Evolutionary conservation across 92 coral and sea anemone genomes (phyloP).

Genomic region (Phenganax subtilis): DNA sequence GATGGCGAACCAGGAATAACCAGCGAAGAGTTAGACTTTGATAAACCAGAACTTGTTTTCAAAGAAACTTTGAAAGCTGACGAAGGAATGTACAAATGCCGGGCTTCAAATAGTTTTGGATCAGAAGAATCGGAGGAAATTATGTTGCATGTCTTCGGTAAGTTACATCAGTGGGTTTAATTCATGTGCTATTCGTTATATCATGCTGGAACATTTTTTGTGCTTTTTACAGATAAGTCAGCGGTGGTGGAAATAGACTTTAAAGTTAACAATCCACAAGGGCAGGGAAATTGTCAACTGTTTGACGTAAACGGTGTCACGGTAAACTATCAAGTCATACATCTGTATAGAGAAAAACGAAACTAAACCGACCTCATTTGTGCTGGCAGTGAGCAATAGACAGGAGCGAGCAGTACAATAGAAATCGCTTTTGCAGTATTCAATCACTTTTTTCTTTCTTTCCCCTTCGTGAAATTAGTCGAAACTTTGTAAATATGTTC

Average conservation of each 20-base stretch:
- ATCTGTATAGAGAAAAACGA: too few relatives aligned
- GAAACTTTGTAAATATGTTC: too few relatives aligned
- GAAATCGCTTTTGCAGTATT: too few relatives aligned
- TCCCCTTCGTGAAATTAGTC: too few relatives aligned
- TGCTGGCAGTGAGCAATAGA: too few relatives aligned
- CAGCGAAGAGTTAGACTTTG: slow-evolving; percentile 46
- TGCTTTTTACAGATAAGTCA: neutral
- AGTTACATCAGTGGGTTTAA: slow-evolving; percentile 14
- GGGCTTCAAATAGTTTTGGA: slow-evolving; percentile 55
- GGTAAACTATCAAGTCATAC: neutral
- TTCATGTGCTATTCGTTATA: neutral
- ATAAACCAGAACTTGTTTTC: slow-evolving; percentile 50
- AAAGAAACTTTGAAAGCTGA: slow-evolving; percentile 49
- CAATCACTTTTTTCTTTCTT: too few relatives aligned
- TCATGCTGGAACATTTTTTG: neutral
- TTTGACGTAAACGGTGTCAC: neutral
- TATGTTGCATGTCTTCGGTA: slow-evolving; percentile 63
- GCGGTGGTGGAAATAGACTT: neutral
- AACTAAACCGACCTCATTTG: too few relatives aligned
- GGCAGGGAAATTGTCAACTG: neutral
- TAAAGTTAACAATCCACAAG: neutral
- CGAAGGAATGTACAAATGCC: slow-evolving; percentile 61
- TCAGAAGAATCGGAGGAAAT: slow-evolving; percentile 50
- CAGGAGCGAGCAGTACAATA: too few relatives aligned
- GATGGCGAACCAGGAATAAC: slow-evolving; percentile 47